Conservation (phyloP, 2,888 invertebrate species). For the Pharmacophagus antenor region DNA sequence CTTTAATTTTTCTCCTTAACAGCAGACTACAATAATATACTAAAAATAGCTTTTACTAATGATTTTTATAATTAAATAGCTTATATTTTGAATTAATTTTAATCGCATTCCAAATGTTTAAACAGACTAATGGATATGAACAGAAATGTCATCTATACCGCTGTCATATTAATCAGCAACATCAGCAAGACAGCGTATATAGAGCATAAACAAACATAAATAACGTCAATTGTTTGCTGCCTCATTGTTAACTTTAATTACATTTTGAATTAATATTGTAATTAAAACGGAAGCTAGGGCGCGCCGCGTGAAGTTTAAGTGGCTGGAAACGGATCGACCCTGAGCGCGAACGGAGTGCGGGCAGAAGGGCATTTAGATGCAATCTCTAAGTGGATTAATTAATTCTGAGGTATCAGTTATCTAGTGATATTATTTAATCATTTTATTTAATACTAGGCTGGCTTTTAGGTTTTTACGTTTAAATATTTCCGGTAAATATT, state of each 20-base stretch:
- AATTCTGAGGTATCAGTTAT: constrained; percentile 81
- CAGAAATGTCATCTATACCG: not conserved
- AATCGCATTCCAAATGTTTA: not conserved
- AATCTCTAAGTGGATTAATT: constrained; percentile 81
- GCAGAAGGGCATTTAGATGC: constrained; percentile 67
- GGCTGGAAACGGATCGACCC: constrained; percentile 80
- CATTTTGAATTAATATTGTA: constrained; percentile 83
- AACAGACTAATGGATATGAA: not conserved
- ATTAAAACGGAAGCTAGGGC: constrained; percentile 82
- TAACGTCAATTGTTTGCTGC: constrained; percentile 82
- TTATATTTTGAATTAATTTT: not conserved
- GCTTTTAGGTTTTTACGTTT: too few species aligned
- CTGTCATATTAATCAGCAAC: constrained; percentile 44
- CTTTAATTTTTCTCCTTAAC: too few species aligned
- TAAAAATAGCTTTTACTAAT: too few species aligned
- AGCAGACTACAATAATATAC: too few species aligned
- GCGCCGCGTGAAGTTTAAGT: constrained; percentile 81
- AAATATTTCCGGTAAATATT: too few species aligned
- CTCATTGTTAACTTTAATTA: constrained; percentile 83
- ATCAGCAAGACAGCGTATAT: constrained; percentile 59
- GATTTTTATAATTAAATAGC: too few species aligned
- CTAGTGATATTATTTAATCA: constrained; percentile 78
- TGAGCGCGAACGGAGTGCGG: constrained; percentile 40
- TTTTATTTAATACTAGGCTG: constrained; percentile 13
- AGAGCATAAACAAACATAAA: constrained; percentile 82